Conservation (phyloP, 2,113 vertebrate species). For the Nothobranchius furzeri region DNA sequence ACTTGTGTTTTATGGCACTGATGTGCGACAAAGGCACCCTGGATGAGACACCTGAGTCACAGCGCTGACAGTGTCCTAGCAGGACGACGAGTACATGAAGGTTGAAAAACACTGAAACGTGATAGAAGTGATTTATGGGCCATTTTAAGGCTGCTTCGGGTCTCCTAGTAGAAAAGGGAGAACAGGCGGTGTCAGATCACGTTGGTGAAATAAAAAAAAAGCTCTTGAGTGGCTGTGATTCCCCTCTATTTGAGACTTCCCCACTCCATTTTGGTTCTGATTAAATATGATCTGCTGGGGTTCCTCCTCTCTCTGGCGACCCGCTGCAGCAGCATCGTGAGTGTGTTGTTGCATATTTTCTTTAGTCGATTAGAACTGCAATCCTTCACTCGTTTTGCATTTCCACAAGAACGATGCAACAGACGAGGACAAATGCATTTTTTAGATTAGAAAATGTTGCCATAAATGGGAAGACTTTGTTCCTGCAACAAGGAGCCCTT, state of each 20-base stretch:
- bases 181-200: constrained; percentile 53
- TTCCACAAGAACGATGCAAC: constrained; percentile 58
- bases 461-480: constrained; percentile 33
- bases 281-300: constrained; percentile 16
- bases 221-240: constrained; percentile 45
- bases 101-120: constrained; percentile 56
- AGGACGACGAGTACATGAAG: constrained; percentile 33
- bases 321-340: constrained; percentile 33
- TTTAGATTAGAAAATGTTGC: constrained; percentile 41
- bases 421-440: constrained; percentile 27
- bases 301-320: constrained; percentile 25
- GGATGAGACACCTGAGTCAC: constrained; percentile 21
- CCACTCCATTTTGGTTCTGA: constrained; percentile 29
- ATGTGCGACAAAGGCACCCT: constrained; percentile 4
- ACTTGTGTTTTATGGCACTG: constrained; percentile 11
- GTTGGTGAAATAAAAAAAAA: constrained; percentile 38
- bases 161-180: constrained; percentile 37
- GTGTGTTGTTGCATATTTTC: constrained; percentile 16
- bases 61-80: constrained; percentile 15
- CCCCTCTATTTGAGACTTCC: constrained; percentile 40
- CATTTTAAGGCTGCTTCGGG: constrained; percentile 58
- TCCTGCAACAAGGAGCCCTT: constrained; percentile 43
- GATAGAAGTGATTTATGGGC: constrained; percentile 67
- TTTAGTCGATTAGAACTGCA: constrained; percentile 56
- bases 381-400: constrained; percentile 64